A percentile compares a stretch with the other conserved stretches of the same genome.
These are phyloP conservation scores for Theonella swinhoei DNA, from an alignment of 37 sponge, comb jelly and placozoan genomes.

Conservation along the genomic window DNA sequence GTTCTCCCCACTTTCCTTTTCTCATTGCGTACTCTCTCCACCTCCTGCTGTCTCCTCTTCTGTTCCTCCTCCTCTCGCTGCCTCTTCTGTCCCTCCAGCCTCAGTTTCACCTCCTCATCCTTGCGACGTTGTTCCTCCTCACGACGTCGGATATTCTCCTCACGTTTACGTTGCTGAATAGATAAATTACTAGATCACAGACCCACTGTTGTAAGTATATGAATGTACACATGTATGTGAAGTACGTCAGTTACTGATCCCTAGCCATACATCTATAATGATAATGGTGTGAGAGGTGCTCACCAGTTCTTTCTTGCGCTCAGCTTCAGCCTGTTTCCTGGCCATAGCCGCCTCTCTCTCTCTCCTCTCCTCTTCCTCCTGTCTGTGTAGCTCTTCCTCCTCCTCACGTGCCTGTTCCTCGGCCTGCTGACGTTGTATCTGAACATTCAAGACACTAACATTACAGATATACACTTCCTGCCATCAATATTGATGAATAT, in stretches of 20 bases:
- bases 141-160: slow-evolving; percentile 20
- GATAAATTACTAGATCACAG: background rate
- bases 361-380: background rate
- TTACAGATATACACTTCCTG: background rate
- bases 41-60: slow-evolving; percentile 29
- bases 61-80: slow-evolving; percentile 17
- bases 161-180: slow-evolving; percentile 43
- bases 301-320: slow-evolving; percentile 24
- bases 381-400: slow-evolving; percentile 20
- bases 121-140: slow-evolving; percentile 45
- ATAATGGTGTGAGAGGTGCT: background rate
- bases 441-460: too few relatives aligned
- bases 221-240: background rate
- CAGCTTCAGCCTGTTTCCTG: slow-evolving; percentile 35
- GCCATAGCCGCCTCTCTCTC: slow-evolving; percentile 1
- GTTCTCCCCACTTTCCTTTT: background rate
- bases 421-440: background rate
- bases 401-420: slow-evolving; percentile 17
- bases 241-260: too few relatives aligned
- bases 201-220: background rate
- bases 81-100: slow-evolving; percentile 1
- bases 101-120: slow-evolving; percentile 33
- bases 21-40: background rate
- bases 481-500: background rate
- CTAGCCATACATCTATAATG: too few relatives aligned